Evolutionary conservation across 1,140 invertebrate species (phyloP).

Genomic region (Portunus trituberculatus): DNA sequence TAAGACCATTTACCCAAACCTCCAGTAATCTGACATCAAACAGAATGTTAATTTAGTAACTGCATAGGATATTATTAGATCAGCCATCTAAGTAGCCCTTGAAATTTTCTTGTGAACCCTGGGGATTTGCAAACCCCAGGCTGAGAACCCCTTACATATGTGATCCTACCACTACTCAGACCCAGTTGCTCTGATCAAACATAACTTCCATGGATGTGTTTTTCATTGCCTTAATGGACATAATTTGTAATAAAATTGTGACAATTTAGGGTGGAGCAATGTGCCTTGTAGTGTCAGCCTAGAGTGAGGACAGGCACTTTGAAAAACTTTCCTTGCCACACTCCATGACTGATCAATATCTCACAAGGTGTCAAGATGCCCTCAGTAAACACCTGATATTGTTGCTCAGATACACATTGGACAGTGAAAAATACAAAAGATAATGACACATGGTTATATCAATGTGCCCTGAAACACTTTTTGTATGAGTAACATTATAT

Average conservation of each 20-base stretch:
- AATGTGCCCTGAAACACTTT: not conserved
- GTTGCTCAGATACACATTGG: not conserved
- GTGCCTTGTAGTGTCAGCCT: conserved; percentile 11
- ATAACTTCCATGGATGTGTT: not conserved
- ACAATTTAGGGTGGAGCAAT: conserved; percentile 10
- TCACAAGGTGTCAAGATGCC: not conserved
- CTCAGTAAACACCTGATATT: not conserved
- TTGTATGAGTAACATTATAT: no score
- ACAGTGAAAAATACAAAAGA: not conserved
- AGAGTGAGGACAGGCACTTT: not conserved
- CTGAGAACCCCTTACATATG: no score
- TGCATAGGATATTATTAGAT: no score
- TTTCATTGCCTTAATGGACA: not conserved
- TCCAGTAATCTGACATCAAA: no score
- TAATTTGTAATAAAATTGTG: not conserved
- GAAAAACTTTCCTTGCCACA: not conserved
- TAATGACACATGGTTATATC: not conserved
- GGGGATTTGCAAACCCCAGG: no score
- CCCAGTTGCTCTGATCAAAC: no score
- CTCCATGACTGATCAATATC: not conserved
- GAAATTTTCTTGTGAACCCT: no score
- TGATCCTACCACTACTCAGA: not conserved
- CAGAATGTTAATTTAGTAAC: no score
- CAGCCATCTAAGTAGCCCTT: no score
- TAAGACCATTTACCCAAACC: no score